phyloP scores from a whole-genome alignment of 1,140 invertebrate genomes.

The Bombus superbus region DNA sequence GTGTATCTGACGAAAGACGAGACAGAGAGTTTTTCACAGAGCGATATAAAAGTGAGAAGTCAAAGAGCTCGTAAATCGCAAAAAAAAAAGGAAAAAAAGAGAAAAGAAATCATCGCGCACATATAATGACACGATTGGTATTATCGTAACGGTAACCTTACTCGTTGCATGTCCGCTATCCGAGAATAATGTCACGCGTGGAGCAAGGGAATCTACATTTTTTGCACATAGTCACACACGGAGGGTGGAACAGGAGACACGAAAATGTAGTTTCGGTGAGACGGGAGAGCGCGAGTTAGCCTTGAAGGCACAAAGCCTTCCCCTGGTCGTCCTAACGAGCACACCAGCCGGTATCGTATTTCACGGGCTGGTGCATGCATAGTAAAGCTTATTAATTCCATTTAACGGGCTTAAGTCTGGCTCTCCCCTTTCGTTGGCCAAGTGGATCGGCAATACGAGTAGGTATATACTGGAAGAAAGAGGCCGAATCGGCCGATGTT shows the following conservation, averaged over 20 bases:
- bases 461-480: conserved; percentile 62
- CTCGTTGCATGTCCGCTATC: too few relatives aligned
- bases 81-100: too few relatives aligned
- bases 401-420: conserved; percentile 78
- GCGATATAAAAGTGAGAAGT: too few relatives aligned
- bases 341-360: conserved; percentile 78
- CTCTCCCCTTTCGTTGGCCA: conserved; percentile 60
- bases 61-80: too few relatives aligned
- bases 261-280: conserved; percentile 34
- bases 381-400: conserved; percentile 81
- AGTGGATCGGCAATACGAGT: conserved; percentile 74
- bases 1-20: too few relatives aligned
- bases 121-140: too few relatives aligned
- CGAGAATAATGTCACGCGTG: neutral
- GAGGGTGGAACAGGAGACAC: conserved; percentile 42
- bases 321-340: conserved; percentile 72
- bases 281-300: conserved; percentile 62
- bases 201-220: neutral
- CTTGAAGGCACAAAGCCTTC: conserved; percentile 77
- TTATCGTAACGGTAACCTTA: neutral
- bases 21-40: too few relatives aligned
- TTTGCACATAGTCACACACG: conserved; percentile 1
- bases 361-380: conserved; percentile 79
- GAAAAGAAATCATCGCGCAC: too few relatives aligned
- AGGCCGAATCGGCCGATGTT: conserved; percentile 64